Evolutionary conservation across 2,888 invertebrate species (phyloP), one percentile per base, ranked within the genome.

Genomic region (Tortrix viridana): DNA sequence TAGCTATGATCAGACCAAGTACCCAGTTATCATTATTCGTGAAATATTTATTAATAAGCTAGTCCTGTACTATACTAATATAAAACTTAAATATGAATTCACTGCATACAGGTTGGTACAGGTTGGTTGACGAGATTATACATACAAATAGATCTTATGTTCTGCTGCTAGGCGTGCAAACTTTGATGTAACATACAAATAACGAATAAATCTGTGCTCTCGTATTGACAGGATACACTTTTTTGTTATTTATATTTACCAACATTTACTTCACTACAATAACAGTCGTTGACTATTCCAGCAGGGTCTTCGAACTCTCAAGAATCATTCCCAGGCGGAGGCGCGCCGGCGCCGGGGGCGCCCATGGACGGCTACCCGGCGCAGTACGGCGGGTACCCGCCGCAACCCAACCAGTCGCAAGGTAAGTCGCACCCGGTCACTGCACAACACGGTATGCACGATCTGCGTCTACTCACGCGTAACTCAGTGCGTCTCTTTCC

Each of bases 281-380:
- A 41, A 14, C 16, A 16, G n/a, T 41, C 6, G 41, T 41, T 16
- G 2, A 41, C 4, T 41, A 41, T 16, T 16, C 32, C 58, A 63
- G 71, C 86, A 94, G 96, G 97, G 72, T 97, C 97, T 74, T 97
- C 97, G 74, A 97, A 97, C 92, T 96, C 97, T 56, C 96, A 97
- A 93, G 97, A 97, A 87, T 96, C 97, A 74, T 97, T 97, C 93
- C 96, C 96, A 70, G 94, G 96, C 68, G 95, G 95, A 94, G 94
- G 94, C 74, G 94, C 94, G 74, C 94, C 95, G 72, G 94, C 95
- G 69, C 76, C 93, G 71, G 93, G 94, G 72, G 93, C 95, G 65
- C 94, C 96, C 66, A 96, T 97, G 95, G 97, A 97, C 86, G 96
- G 95, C 66, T 96, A 97, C 88, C 94, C 95, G 69, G 93, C 92